Evolutionary conservation across 1,140 invertebrate genomes (phyloP), one percentile per base, ranked within the genome.

Genomic region (Brachionus calyciflorus): DNA sequence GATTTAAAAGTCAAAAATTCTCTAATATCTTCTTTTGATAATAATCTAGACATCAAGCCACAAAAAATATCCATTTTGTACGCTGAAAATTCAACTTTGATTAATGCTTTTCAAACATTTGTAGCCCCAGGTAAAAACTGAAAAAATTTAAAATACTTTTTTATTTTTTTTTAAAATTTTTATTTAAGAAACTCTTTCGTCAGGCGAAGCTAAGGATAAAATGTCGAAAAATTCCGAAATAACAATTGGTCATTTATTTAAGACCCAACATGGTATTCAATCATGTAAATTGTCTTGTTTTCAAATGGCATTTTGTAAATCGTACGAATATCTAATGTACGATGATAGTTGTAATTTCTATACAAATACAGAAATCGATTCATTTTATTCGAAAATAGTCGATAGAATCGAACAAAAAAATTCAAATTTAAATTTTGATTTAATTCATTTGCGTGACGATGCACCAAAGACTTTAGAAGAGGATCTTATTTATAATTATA

Each of bases 301-400:
- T 37, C 46, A 73, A 37, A 51, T 19, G 19, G 19, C 69, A 17
- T 41, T 73, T 33, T 73, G 69, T 21, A 24, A 55, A 2, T 73
- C 46, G 33, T 73, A 73, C 24, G 69, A 73, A 55, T 73, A 73
- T 17, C 24, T 51, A 12, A 40, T 28, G 44, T 49, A 51, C 26
- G 69, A 73, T 51, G 46, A 73, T 14, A 51, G n/a, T n/a, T 73
- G 69, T 51, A 49, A 55, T 51, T 55, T 73, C 14, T 73, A 73
- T 55, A 51, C 69, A 46, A 51, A n/a, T 37, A n/a, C 14, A 5
- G 14, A 73, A 49, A 28, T 41, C 0, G 69, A 73, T 19, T 0
- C 44, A 19, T 51, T 21, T 41, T 73, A 51, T 24, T 6, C 14
- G 9, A 21, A 19, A 21, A 21, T 49, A 33, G 40, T 49, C 12